Evolutionary conservation across 2,888 invertebrate species (phyloP).

Genomic region (Pollenia amentaria): DNA sequence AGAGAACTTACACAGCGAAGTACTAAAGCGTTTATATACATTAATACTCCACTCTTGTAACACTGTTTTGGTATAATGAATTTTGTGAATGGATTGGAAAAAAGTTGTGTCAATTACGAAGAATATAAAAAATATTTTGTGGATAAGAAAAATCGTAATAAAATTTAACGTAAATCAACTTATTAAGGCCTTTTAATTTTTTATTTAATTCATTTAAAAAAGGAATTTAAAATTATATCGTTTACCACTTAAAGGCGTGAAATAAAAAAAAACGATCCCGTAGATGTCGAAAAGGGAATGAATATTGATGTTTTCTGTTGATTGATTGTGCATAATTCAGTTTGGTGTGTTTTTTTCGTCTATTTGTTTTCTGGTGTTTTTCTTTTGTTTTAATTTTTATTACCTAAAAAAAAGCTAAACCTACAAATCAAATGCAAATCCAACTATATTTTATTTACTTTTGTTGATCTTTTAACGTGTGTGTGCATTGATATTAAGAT

Average conservation of each 20-base stretch:
- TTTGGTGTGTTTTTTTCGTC: background rate
- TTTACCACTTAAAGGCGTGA: slow-evolving; percentile 49
- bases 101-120: slow-evolving; percentile 67
- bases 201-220: slow-evolving; percentile 7
- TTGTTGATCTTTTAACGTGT: slow-evolving; percentile 16
- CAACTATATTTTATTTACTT: slow-evolving; percentile 21
- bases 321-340: slow-evolving; percentile 36
- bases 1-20: background rate
- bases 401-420: background rate
- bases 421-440: slow-evolving; percentile 2
- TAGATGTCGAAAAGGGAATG: slow-evolving; percentile 30
- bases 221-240: background rate
- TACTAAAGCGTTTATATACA: background rate
- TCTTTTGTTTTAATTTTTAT: slow-evolving; percentile 6
- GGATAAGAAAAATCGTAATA: slow-evolving; percentile 38
- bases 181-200: slow-evolving; percentile 1
- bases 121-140: slow-evolving; percentile 48
- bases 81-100: slow-evolving; percentile 61
- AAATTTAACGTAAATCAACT: slow-evolving; percentile 41
- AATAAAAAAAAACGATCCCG: slow-evolving; percentile 8
- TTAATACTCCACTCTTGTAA: slow-evolving; percentile 1
- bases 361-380: slow-evolving; percentile 30
- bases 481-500: slow-evolving; percentile 28
- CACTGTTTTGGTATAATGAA: slow-evolving; percentile 53
- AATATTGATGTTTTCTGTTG: slow-evolving; percentile 60